Evolutionary conservation across 1,140 invertebrate genomes (phyloP).

Genomic region (Adelges cooleyi): DNA sequence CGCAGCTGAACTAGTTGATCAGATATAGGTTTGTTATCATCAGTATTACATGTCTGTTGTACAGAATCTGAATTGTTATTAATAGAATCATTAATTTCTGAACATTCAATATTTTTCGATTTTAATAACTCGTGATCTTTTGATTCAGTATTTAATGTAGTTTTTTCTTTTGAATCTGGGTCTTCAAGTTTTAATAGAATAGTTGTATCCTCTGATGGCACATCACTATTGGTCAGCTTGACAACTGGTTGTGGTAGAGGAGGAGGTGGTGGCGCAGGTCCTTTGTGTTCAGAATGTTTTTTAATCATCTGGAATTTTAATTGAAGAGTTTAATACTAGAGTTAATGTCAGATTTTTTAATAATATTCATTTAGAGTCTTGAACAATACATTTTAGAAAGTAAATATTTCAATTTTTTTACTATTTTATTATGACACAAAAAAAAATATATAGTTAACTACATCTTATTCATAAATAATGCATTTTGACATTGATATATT

Average conservation of each 20-base stretch:
- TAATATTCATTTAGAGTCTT: too few species aligned
- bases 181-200: background rate
- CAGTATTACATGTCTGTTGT: background rate
- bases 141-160: background rate
- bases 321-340: too few species aligned
- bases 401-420: too few species aligned
- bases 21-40: background rate
- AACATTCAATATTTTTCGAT: background rate
- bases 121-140: background rate
- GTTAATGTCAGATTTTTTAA: too few species aligned
- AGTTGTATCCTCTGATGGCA: background rate
- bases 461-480: too few species aligned
- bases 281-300: constrained; percentile 45
- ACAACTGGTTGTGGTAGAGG: constrained; percentile 30
- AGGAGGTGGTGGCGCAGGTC: constrained; percentile 55
- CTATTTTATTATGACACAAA: too few species aligned
- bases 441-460: too few species aligned
- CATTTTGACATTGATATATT: too few species aligned
- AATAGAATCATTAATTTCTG: constrained; percentile 6
- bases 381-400: too few species aligned
- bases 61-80: constrained; percentile 9
- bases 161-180: background rate
- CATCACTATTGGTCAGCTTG: background rate
- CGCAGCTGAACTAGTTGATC: background rate
- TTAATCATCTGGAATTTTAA: too few species aligned